These are phyloP conservation scores for Peromyscus melanophrys DNA, from an alignment of 2,797 vertebrate species.

Conservation along the genomic window DNA sequence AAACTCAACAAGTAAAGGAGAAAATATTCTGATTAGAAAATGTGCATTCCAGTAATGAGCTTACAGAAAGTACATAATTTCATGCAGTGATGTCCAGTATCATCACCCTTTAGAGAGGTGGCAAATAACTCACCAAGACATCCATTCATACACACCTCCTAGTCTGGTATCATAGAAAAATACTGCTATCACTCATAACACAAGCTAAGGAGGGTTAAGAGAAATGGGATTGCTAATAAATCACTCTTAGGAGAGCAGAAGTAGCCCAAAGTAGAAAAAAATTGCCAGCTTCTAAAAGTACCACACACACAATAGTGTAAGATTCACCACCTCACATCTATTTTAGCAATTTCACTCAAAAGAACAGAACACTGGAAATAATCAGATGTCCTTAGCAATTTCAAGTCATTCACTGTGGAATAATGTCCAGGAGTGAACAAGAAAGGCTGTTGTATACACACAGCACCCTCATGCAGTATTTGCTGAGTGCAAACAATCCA, in stretches of 20 bases:
- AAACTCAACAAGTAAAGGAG: not conserved
- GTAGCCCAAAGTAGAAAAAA: not conserved
- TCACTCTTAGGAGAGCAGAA: not conserved
- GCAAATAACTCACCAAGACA: not conserved
- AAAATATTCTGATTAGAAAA: not conserved
- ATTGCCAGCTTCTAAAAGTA: not conserved
- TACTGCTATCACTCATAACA: accelerated
- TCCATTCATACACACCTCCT: accelerated
- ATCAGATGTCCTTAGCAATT: not conserved
- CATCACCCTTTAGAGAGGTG: accelerated
- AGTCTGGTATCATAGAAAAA: not conserved
- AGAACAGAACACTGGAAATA: not conserved
- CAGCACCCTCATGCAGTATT: not conserved
- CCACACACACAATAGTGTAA: accelerated
- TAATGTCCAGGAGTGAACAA: not conserved
- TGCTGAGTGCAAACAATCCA: not conserved
- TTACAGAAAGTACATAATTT: not conserved
- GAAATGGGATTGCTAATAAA: not conserved
- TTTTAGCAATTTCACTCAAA: not conserved
- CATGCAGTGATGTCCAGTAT: not conserved
- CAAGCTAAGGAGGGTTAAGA: no score
- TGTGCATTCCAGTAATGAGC: not conserved
- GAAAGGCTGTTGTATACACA: not conserved
- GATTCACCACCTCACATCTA: not conserved
- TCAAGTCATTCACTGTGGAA: accelerated